These are phyloP conservation scores for Helicolenus hilgendorfi DNA, from an alignment of 2,797 vertebrate species.

Conservation along the genomic window DNA sequence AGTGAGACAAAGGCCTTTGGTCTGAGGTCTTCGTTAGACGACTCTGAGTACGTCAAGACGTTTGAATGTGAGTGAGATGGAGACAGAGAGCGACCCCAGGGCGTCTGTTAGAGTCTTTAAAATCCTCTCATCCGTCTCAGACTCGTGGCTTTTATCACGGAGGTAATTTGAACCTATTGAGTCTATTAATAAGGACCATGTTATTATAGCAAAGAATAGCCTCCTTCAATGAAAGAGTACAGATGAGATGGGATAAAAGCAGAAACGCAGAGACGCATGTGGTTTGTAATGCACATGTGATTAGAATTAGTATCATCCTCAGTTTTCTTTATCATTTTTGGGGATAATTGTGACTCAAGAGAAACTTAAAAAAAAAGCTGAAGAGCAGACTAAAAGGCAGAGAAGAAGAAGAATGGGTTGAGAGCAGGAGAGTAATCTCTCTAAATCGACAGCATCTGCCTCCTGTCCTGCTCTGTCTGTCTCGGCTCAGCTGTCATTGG, in stretches of 20 bases:
- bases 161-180: conserved; percentile 47
- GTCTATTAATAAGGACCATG: conserved; percentile 49
- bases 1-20: conserved; percentile 55
- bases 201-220: conserved; percentile 48
- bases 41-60: neutral
- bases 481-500: conserved; percentile 68
- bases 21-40: conserved; percentile 22
- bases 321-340: neutral
- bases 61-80: conserved; percentile 39
- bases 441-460: conserved; percentile 65
- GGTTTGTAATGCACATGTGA: neutral
- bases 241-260: neutral
- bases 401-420: conserved; percentile 38
- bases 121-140: conserved; percentile 57
- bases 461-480: conserved; percentile 64
- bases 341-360: neutral
- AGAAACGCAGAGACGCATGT: neutral
- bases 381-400: neutral
- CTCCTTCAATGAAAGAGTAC: neutral
- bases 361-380: neutral
- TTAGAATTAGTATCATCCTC: neutral
- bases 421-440: conserved; percentile 53
- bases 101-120: conserved; percentile 54
- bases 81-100: conserved; percentile 32
- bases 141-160: conserved; percentile 31